Conservation (phyloP, 2,113 vertebrate genomes). For the Jaculus jaculus region DNA sequence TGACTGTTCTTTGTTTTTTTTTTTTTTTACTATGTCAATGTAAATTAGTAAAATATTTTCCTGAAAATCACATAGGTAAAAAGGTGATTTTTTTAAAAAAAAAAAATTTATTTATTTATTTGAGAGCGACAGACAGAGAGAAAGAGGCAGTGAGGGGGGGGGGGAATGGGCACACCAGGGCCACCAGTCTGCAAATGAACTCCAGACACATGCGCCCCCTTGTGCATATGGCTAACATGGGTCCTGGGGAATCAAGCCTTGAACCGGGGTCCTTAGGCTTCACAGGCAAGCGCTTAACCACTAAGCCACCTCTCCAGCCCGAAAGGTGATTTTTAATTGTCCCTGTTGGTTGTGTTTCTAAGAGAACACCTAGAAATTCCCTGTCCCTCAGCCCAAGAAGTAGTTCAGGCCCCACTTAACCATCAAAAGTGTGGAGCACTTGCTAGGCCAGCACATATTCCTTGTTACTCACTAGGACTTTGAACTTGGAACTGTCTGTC, state of each 20-base stretch:
- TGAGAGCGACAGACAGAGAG: no score
- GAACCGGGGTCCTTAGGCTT: no score
- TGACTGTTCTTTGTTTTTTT: neutral
- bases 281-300: no score
- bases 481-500: neutral
- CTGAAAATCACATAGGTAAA: neutral
- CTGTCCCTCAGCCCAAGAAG: neutral
- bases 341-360: neutral
- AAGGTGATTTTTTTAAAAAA: neutral
- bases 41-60: slow-evolving; percentile 38
- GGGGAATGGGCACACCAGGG: no score
- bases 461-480: neutral
- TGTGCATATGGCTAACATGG: no score
- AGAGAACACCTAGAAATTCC: neutral
- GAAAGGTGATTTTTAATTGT: neutral
- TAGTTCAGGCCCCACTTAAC: neutral
- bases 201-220: no score
- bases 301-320: no score
- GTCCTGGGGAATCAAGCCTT: no score
- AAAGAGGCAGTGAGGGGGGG: no score
- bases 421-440: neutral
- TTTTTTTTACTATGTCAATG: slow-evolving; percentile 22
- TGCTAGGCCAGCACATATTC: neutral
- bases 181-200: no score
- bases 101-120: neutral